A percentile compares a stretch with the other conserved stretches of the same genome.
Conservation (phyloP, 2,797 vertebrate genomes). For the Hybognathus amarus region DNA sequence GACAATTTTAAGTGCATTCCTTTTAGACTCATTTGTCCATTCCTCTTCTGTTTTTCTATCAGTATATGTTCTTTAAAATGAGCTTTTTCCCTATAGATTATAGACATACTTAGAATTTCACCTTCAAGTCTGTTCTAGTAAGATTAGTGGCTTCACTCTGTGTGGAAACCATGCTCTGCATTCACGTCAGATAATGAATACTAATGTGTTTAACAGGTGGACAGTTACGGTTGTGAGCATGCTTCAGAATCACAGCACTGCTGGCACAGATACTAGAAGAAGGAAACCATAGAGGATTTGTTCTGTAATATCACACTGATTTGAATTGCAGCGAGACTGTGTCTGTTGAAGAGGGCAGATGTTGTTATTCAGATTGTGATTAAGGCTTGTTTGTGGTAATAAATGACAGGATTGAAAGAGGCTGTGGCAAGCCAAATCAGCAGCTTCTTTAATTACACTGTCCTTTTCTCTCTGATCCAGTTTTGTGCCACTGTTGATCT, state of each 20-base stretch:
- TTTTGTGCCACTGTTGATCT: conserved; percentile 23
- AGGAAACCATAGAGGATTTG: conserved; percentile 39
- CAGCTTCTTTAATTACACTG: conserved; percentile 37
- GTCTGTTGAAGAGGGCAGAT: conserved; percentile 34
- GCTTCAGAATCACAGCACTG: conserved; percentile 33
- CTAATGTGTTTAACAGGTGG: conserved; percentile 53
- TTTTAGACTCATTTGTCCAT: neutral
- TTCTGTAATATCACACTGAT: conserved; percentile 35
- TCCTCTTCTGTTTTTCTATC: neutral
- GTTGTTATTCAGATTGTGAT: conserved; percentile 32
- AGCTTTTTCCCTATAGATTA: neutral
- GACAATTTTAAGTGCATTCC: neutral
- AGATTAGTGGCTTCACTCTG: conserved; percentile 3
- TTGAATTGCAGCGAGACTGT: conserved; percentile 9
- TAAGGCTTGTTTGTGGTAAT: conserved; percentile 39
- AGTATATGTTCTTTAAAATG: neutral
- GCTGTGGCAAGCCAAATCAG: conserved; percentile 19
- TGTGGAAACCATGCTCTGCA: conserved; percentile 40
- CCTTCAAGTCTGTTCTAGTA: conserved; percentile 20
- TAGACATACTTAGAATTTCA: neutral
- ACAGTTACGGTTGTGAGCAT: conserved; percentile 14
- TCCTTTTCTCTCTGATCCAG: conserved; percentile 27
- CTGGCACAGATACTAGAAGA: conserved; percentile 29
- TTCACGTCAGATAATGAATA: conserved; percentile 7
- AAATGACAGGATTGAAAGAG: conserved; percentile 4